Conservation (phyloP, 2,888 invertebrate genomes). For the Amphipoea lucens region DNA sequence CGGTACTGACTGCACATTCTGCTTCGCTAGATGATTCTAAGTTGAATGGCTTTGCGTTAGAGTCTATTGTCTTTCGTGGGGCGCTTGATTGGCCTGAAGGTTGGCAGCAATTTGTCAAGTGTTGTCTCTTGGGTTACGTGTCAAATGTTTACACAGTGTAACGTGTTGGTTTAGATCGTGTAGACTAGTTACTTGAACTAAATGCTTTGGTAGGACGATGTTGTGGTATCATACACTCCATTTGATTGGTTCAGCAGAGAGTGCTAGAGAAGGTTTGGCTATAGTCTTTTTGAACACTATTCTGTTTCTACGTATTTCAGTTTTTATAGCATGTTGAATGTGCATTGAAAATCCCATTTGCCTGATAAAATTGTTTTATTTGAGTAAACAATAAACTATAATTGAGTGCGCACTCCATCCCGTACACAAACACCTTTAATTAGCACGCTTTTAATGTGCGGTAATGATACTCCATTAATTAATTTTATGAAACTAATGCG, state of each 20-base stretch:
- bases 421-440: slow-evolving; percentile 39
- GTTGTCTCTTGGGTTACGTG: slow-evolving; percentile 54
- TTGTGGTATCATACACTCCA: slow-evolving; percentile 6
- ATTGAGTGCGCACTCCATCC: slow-evolving; percentile 2
- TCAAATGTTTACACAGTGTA: slow-evolving; percentile 55
- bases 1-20: slow-evolving; percentile 66
- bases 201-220: slow-evolving; percentile 25
- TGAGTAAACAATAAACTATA: slow-evolving; percentile 15
- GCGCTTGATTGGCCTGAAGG: slow-evolving; percentile 75
- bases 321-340: neutral
- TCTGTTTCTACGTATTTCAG: slow-evolving; percentile 1
- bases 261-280: slow-evolving; percentile 18
- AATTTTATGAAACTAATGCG: slow-evolving; percentile 58
- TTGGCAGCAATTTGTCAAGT: slow-evolving; percentile 75
- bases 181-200: slow-evolving; percentile 29
- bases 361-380: slow-evolving; percentile 10
- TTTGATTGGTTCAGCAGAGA: slow-evolving; percentile 21
- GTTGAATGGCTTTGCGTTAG: slow-evolving; percentile 70
- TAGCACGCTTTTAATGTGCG: slow-evolving; percentile 51
- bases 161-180: slow-evolving; percentile 52
- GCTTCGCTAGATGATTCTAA: slow-evolving; percentile 55
- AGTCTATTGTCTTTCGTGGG: slow-evolving; percentile 73
- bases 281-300: neutral
- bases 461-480: slow-evolving; percentile 62
- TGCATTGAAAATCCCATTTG: slow-evolving; percentile 3